phyloP scores from a whole-genome alignment of 2,888 invertebrate genomes.

The Entomobrya proxima region DNA sequence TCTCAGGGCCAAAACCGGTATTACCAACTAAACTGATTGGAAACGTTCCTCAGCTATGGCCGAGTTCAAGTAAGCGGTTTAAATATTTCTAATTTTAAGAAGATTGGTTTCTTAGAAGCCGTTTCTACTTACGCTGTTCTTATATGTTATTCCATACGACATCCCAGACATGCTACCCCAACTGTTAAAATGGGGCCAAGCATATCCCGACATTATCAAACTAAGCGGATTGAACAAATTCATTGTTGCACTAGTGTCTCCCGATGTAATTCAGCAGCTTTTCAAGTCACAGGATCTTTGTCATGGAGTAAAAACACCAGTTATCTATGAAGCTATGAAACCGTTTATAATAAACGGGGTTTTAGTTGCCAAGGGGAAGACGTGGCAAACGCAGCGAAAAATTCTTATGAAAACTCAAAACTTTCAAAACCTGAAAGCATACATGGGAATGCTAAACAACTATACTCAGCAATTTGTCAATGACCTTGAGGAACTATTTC shows the following conservation, averaged over 20 bases:
- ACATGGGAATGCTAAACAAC: slow-evolving; percentile 20
- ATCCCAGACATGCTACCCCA: too few relatives aligned
- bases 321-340: slow-evolving; percentile 5
- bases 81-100: neutral
- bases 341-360: slow-evolving; percentile 29
- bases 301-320: neutral
- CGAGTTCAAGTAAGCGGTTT: neutral
- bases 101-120: neutral
- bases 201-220: neutral
- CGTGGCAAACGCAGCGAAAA: slow-evolving; percentile 29
- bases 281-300: neutral
- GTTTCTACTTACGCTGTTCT: neutral
- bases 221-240: neutral
- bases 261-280: neutral
- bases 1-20: neutral
- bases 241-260: neutral
- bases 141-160: too few relatives aligned
- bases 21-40: neutral
- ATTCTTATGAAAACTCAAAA: neutral
- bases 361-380: neutral
- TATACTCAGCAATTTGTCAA: neutral
- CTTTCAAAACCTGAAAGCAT: neutral
- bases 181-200: neutral
- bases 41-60: neutral
- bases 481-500: neutral